Conservation (phyloP, 2,113 vertebrate species). For the Cryptomyrus ogoouensis region DNA sequence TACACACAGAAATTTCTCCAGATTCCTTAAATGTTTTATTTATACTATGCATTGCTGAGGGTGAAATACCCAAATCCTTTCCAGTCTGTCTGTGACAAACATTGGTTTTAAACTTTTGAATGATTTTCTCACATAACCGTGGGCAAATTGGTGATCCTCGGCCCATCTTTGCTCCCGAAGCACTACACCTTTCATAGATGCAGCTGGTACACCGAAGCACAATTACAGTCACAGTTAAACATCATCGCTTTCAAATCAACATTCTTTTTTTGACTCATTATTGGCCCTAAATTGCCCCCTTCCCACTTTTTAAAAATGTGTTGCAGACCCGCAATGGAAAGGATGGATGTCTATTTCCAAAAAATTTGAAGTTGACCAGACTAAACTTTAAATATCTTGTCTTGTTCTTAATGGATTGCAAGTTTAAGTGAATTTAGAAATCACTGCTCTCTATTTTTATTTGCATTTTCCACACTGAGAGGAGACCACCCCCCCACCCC, state of each 20-base stretch:
- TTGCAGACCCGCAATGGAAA: not conserved
- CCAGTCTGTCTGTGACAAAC: not conserved
- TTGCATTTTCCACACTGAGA: not conserved
- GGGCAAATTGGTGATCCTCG: no score
- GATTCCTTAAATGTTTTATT: not conserved
- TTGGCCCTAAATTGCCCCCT: not conserved
- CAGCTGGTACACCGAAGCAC: not conserved
- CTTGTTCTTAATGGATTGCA: not conserved
- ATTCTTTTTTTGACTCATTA: not conserved
- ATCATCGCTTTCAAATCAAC: no score
- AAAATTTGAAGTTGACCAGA: not conserved
- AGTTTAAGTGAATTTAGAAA: not conserved
- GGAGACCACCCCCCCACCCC: no score
- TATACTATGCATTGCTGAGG: not conserved
- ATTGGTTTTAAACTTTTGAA: no score
- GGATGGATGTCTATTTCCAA: not conserved
- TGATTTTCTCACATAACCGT: not conserved
- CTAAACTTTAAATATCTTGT: not conserved
- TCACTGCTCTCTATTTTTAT: not conserved
- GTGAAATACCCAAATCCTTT: not conserved
- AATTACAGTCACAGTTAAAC: not conserved
- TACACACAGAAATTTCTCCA: not conserved
- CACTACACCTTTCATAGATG: not conserved
- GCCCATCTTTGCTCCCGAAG: no score
- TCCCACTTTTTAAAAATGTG: not conserved